These are phyloP conservation scores for Dendrophyllia cribrosa DNA, from an alignment of 64 coral and sea anemone species.

Conservation along the genomic window DNA sequence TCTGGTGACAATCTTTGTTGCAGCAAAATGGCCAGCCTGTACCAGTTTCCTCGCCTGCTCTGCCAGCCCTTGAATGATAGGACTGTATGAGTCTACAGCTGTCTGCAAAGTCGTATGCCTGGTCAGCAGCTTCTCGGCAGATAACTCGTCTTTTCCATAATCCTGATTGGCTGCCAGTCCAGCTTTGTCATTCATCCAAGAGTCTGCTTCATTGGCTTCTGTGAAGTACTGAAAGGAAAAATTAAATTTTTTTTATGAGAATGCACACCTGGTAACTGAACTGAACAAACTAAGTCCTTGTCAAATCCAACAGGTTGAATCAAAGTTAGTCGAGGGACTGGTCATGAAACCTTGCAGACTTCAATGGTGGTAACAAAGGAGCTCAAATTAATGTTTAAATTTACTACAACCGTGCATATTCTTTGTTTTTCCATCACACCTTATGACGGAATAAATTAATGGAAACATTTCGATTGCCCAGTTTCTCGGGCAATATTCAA, in stretches of 20 bases:
- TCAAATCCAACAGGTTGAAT: too few relatives aligned
- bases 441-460: too few relatives aligned
- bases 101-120: constrained; percentile 89
- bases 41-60: constrained; percentile 82
- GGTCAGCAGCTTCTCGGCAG: constrained; percentile 84
- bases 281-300: neutral
- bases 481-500: too few relatives aligned
- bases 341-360: too few relatives aligned
- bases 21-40: constrained; percentile 67
- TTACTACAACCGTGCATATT: too few relatives aligned
- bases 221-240: constrained; percentile 74
- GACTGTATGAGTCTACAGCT: constrained; percentile 72
- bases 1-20: constrained; percentile 53
- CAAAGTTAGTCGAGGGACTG: too few relatives aligned
- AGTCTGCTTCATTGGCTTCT: constrained; percentile 94
- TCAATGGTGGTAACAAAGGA: too few relatives aligned
- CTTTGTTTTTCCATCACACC: too few relatives aligned
- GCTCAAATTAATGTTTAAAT: too few relatives aligned
- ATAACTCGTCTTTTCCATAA: constrained; percentile 91
- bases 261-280: neutral
- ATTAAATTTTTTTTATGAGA: neutral
- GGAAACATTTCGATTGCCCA: too few relatives aligned
- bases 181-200: constrained; percentile 98
- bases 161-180: constrained; percentile 89
- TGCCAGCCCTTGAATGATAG: constrained; percentile 64